Conservation (phyloP, 2,113 vertebrate species). For the Stigmatopora nigra region DNA sequence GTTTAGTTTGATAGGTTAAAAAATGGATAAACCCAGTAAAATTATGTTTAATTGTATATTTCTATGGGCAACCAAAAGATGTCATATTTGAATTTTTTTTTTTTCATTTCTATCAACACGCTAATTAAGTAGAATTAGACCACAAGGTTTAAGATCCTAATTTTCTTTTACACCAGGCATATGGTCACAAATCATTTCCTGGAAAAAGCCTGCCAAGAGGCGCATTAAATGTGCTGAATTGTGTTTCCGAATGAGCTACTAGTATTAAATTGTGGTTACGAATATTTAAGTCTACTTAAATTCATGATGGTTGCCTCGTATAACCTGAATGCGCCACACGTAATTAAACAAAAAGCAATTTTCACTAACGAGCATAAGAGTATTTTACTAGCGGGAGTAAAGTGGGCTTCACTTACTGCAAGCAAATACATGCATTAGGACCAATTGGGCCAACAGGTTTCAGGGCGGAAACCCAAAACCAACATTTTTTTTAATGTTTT, state of each 20-base stretch:
- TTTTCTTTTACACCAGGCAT: conserved; percentile 23
- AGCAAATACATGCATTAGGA: conserved; percentile 3
- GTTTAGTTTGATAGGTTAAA: too few relatives aligned
- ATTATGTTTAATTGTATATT: too few relatives aligned
- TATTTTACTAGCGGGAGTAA: not conserved
- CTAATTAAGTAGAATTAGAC: not conserved
- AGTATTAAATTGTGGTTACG: conserved; percentile 6
- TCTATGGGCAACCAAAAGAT: not conserved
- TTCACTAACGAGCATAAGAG: conserved; percentile 7
- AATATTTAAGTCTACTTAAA: conserved; percentile 4
- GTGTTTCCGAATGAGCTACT: conserved; percentile 16
- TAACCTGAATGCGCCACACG: not conserved
- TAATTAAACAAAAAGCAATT: not conserved
- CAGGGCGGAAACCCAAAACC: conserved; percentile 1
- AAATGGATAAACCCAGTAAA: too few relatives aligned
- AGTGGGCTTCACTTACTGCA: not conserved
- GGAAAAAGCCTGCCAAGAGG: conserved; percentile 10
- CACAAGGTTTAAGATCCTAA: conserved; percentile 23
- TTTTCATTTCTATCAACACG: too few relatives aligned
- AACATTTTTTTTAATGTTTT: too few relatives aligned
- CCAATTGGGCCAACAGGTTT: not conserved
- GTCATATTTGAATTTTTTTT: conserved; percentile 12
- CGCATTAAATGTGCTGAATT: conserved; percentile 20
- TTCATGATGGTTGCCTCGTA: not conserved
- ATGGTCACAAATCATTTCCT: conserved; percentile 19